Conservation (phyloP, 2,113 vertebrate genomes). For the Numida meleagris region DNA sequence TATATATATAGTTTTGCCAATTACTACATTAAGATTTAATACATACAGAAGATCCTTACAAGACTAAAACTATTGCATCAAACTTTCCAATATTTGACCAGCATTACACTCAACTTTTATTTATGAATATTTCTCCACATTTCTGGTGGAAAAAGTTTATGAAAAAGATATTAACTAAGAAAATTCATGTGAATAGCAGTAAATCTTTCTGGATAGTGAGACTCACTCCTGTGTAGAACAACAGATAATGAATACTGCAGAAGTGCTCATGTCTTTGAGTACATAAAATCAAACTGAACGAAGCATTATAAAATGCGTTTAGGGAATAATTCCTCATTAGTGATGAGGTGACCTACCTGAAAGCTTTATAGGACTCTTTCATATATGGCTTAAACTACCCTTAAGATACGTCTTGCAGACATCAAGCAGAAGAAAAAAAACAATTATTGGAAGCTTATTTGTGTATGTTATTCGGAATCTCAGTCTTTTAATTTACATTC, state of each 20-base stretch:
- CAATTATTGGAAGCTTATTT: background rate
- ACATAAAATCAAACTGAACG: background rate
- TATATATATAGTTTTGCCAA: background rate
- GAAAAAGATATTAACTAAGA: background rate
- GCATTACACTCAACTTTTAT: too few relatives aligned
- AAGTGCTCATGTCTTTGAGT: background rate
- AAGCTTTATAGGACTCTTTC: background rate
- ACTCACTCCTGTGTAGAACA: background rate
- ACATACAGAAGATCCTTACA: background rate
- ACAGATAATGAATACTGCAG: background rate
- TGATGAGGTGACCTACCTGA: background rate
- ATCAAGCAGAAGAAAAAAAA: background rate
- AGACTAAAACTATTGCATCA: background rate
- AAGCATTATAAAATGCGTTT: background rate
- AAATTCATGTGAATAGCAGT: background rate
- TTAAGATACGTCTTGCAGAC: background rate
- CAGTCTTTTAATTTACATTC: background rate
- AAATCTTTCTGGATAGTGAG: background rate
- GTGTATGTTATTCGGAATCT: background rate
- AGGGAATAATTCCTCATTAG: background rate
- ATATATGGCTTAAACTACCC: background rate
- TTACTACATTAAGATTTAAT: background rate
- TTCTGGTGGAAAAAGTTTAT: too few relatives aligned
- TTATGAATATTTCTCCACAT: too few relatives aligned
- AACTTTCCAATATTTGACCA: background rate